These are phyloP conservation scores for Patella depressa DNA, from an alignment of 2,888 invertebrate species.

Conservation along the genomic window DNA sequence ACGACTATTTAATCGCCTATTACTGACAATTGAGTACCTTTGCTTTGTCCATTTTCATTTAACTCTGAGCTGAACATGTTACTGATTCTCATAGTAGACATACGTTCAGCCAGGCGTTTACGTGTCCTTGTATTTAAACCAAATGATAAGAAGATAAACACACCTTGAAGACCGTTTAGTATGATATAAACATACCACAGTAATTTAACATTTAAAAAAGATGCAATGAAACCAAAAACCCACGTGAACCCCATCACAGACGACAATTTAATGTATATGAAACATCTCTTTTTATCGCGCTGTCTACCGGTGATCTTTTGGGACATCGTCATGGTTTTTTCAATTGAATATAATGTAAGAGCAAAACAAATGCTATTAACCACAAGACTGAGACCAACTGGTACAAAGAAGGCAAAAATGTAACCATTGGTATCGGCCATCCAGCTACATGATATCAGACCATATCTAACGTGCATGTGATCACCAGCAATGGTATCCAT, in stretches of 20 bases:
- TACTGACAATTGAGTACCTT: no score
- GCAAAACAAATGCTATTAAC: background rate
- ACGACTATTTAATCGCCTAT: no score
- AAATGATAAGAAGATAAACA: background rate
- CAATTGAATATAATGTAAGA: background rate
- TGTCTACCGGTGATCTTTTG: background rate
- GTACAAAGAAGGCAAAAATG: background rate
- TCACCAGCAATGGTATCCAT: background rate
- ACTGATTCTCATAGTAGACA: no score
- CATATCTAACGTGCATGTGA: background rate
- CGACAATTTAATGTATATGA: background rate
- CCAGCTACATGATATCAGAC: background rate
- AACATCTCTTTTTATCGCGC: background rate
- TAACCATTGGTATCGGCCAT: background rate
- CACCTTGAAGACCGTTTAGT: constrained; percentile 2
- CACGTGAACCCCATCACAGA: background rate
- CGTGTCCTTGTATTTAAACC: background rate
- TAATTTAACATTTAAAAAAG: background rate
- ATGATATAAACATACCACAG: constrained; percentile 1
- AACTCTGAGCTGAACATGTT: no score
- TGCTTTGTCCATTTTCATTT: no score
- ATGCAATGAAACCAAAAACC: background rate
- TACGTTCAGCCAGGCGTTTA: no score
- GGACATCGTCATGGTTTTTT: background rate
- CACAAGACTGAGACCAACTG: background rate